Evolutionary conservation across 2,113 vertebrate species (phyloP), one percentile per base, ranked within the genome.

Genomic region (Alexandromys fortis): DNA sequence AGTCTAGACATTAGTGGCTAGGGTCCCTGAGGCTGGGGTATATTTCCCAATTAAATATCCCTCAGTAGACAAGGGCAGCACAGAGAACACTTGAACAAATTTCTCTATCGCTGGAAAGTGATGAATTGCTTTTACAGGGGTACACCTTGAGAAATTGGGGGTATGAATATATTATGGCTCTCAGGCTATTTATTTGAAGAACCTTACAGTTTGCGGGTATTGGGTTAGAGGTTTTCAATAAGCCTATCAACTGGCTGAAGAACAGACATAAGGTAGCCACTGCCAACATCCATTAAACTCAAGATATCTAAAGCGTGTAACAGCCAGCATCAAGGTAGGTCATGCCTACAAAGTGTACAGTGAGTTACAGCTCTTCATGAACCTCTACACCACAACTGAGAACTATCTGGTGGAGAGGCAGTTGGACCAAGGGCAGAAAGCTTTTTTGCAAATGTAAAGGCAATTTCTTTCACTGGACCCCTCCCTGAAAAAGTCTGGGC

Each of bases 401-500:
- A 83, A 85, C 2, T 58, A 58, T 21, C 58, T 28, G 65, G 45
- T 2, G 0, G 75, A 65, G 83, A 83, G 30, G 87, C 33, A 26
- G 91, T 0, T 12, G 12, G 42, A 30, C 45, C 49, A 92, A 58
- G 86, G 77, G 81, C 47, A 83, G 49, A 83, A 67, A 52, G 6
- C 5, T 2, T 91, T 87, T 85, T 33, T 38, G 19, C 28, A 83
- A 35, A 42, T 30, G 52, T 65, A 88, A 93, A 93, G 88, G 17
- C 65, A 93, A 38, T 7, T 28, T 81, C 65, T 70, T 91, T 86
- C 9, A 61, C 21, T 85, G 26, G 55, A 45, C 26, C 45, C 35
- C 22, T 91, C 78, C 73, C 92, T 93, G 22, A 24, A 75, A 78
- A 86, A 76, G 12, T 47, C 24, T 81, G 28, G 45, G 73, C 67